These are phyloP conservation scores for Distichodus sexfasciatus DNA, from an alignment of 2,797 vertebrate species.

Conservation along the genomic window DNA sequence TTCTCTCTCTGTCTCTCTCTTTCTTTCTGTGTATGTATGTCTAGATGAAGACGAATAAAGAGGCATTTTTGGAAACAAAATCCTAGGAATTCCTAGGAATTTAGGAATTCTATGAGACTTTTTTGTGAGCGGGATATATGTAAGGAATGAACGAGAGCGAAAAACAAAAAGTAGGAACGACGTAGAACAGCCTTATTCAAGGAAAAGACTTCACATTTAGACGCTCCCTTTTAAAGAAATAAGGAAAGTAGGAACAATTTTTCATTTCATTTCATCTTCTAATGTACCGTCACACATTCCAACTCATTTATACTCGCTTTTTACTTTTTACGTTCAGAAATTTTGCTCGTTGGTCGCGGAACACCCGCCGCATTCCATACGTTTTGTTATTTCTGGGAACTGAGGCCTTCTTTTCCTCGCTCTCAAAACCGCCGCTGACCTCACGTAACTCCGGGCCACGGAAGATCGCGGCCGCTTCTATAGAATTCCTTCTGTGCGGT, in stretches of 20 bases:
- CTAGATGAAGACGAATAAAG: too few species aligned
- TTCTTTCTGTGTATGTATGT: too few species aligned
- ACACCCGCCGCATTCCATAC: conserved; percentile 52
- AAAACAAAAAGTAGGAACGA: too few species aligned
- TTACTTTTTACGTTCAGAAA: background rate
- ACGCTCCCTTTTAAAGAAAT: background rate
- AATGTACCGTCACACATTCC: conserved; percentile 50
- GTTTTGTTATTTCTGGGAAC: conserved; percentile 64
- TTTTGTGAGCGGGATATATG: too few species aligned
- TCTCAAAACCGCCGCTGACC: conserved; percentile 51
- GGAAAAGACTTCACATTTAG: too few species aligned
- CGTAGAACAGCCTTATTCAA: too few species aligned
- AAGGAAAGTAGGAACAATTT: conserved; percentile 1
- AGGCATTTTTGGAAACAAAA: too few species aligned
- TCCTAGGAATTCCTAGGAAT: too few species aligned
- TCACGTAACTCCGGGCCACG: conserved; percentile 56
- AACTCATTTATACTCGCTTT: conserved; percentile 11
- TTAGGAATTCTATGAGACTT: too few species aligned
- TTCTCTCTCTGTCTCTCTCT: too few species aligned
- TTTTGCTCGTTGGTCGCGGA: conserved; percentile 13
- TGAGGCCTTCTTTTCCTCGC: conserved; percentile 54
- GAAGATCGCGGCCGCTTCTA: conserved; percentile 59
- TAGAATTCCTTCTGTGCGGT: conserved; percentile 64
- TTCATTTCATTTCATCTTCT: conserved; percentile 33
- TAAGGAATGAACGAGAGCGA: too few species aligned